phyloP scores from a whole-genome alignment of 2,797 vertebrate genomes.

The Notolepis coatsorum region DNA sequence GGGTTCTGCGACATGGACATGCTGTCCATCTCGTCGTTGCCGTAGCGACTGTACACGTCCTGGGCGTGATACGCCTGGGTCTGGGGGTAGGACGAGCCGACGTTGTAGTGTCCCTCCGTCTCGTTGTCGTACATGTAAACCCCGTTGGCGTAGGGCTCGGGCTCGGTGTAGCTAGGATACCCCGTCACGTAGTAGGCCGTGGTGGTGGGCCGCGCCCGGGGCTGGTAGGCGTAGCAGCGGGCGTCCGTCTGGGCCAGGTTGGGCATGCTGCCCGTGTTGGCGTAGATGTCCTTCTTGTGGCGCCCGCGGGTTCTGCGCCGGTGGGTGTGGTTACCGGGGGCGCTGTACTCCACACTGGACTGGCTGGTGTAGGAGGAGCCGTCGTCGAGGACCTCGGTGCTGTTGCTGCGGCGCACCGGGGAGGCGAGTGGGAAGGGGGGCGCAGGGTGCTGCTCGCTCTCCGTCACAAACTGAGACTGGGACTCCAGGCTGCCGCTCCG shows the following conservation, averaged over 20 bases:
- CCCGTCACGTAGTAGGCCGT: constrained; percentile 89
- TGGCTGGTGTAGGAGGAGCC: constrained; percentile 97
- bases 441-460: constrained; percentile 70
- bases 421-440: constrained; percentile 79
- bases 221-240: constrained; percentile 79
- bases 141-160: constrained; percentile 83
- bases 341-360: constrained; percentile 90
- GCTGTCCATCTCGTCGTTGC: constrained; percentile 82
- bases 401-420: constrained; percentile 89
- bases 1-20: constrained; percentile 85
- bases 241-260: constrained; percentile 90
- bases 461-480: constrained; percentile 85
- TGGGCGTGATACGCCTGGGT: constrained; percentile 74
- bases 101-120: constrained; percentile 92
- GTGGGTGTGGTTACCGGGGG: constrained; percentile 78
- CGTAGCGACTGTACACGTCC: constrained; percentile 81
- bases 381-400: constrained; percentile 94
- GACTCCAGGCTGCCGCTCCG: constrained; percentile 95
- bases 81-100: constrained; percentile 86
- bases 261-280: constrained; percentile 95
- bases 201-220: constrained; percentile 80
- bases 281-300: constrained; percentile 85
- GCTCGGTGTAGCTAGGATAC: constrained; percentile 81
- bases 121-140: constrained; percentile 89
- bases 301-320: constrained; percentile 85